Evolutionary conservation across 2,113 vertebrate species (phyloP), one percentile per base, ranked within the genome.

Genomic region (Chelonoidis abingdonii): DNA sequence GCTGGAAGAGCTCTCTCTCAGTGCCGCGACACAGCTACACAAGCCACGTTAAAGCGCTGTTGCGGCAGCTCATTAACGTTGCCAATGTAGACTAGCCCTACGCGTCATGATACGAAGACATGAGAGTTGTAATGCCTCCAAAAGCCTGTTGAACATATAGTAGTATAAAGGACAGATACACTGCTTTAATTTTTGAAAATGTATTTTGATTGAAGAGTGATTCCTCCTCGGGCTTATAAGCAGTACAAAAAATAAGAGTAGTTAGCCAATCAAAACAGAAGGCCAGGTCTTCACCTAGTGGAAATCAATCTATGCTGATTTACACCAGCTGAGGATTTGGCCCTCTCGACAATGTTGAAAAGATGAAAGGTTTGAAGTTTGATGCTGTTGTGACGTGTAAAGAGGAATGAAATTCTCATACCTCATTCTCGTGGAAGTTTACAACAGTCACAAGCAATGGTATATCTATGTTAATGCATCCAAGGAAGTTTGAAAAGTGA

Each of bases 401-500:
- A 12, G 72, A n/a, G 21, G 38, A 24, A 38, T 76, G n/a, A 25
- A 76, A 76, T 75, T 38, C 38, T 38, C 8, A 80, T 69, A 69
- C 31, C 92, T 94, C 90, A 65, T 83, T 96, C 90, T 83, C 25
- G 24, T 25, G 75, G 89, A 93, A 95, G 89, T 94, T 90, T 92
- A 79, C 86, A 85, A 27, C 78, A 87, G 90, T 88, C 90, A 95
- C 83, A 90, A 92, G 93, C 91, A 97, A 83, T 65, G 80, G 89
- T 95, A 44, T 0, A 0, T 88, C 11, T n/a, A 87, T 82, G 86
- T 94, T 87, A 95, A 89, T 89, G 90, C 65, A 95, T 91, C 41
- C 92, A 95, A 94, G 90, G 92, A 94, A 93, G 92, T 92, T 83
- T 81, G 91, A 59, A 88, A 93, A 83, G 44, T 72, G 94, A 96